Evolutionary conservation across 30 jellyfish, hydroid and myxozoan genomes (phyloP), one percentile per base, ranked within the genome.

Genomic region (Aurelia sp.): DNA sequence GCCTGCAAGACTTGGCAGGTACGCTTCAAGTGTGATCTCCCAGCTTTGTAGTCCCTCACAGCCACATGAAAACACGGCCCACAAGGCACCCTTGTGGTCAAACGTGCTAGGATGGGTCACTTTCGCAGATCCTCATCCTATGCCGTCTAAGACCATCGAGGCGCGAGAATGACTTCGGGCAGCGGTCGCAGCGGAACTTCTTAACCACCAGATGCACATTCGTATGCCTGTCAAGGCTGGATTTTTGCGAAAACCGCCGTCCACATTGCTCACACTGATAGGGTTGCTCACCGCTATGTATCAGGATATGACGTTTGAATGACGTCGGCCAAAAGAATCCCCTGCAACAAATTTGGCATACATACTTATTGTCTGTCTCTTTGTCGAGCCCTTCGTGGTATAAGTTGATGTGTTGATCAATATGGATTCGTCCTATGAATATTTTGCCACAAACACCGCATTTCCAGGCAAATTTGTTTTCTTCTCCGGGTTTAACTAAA

Each of bases 241-340:
- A 75, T 57, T 75, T 75, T 38, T 75, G 87, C 58, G 87, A 52
- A 74, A 75, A 75, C 17, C 75, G 57, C 19, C 87, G 87, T 21
- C 87, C 87, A 1, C 87, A 75, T 55, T 17, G 0, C 41, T 63
- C 41, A 44, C 87, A 75, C 60, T 75, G 58, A 38, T 15, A 52
- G 31, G 87, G 87, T 59, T 75, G 22, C 38, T 75, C 74, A 60
- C 87, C 87, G 75, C 87, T 75, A 27, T 75, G 87, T 6, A 57
- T 63, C 12, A 24, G 67, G 24, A 75, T 27, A 74, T 75, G 87
- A 11, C 87, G 74, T 30, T 53, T 75, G 74, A 41, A 38, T 38
- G 87, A 75, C 62, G 87, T 75, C 17, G 75, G 35, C 87, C 87
- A 75, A 38, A 53, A 16, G 87, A 76, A 76, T 13, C 76, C 87